Evolutionary conservation across 2,888 invertebrate genomes (phyloP).

Genomic region (Ophraella communa): DNA sequence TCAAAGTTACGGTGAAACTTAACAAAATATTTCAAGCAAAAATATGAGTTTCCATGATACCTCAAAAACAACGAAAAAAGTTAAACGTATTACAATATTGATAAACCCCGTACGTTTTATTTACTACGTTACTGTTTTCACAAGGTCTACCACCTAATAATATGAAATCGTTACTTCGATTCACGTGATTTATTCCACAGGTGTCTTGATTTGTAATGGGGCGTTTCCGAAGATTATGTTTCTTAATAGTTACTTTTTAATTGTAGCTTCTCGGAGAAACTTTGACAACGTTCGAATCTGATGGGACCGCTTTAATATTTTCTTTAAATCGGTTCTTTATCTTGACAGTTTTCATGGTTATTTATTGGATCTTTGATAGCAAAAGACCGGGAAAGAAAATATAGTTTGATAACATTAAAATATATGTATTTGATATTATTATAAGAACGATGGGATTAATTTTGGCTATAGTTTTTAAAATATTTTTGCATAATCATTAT

Average conservation of each 20-base stretch:
- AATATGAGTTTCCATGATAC: no score
- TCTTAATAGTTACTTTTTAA: conserved; percentile 57
- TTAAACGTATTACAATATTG: background rate
- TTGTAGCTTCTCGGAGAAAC: conserved; percentile 51
- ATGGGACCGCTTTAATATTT: conserved; percentile 43
- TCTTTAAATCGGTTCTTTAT: conserved; percentile 46
- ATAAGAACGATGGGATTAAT: no score
- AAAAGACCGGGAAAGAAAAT: conserved; percentile 4
- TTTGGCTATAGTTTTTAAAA: no score
- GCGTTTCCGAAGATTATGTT: conserved; percentile 52
- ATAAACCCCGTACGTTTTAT: background rate
- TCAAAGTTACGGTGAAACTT: no score
- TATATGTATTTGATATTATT: background rate
- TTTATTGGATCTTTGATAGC: conserved; percentile 12
- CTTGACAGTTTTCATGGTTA: conserved; percentile 26
- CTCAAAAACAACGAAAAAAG: no score
- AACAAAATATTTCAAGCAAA: no score
- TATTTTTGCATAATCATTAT: no score
- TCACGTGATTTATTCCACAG: conserved; percentile 55
- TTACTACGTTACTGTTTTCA: conserved; percentile 25
- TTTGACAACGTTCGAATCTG: conserved; percentile 23
- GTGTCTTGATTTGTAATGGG: conserved; percentile 58
- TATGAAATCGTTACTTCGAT: conserved; percentile 44
- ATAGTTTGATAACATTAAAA: background rate
- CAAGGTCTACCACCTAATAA: conserved; percentile 46